Evolutionary conservation across 2,797 vertebrate genomes (phyloP).

Genomic region (Crenuchus spilurus): DNA sequence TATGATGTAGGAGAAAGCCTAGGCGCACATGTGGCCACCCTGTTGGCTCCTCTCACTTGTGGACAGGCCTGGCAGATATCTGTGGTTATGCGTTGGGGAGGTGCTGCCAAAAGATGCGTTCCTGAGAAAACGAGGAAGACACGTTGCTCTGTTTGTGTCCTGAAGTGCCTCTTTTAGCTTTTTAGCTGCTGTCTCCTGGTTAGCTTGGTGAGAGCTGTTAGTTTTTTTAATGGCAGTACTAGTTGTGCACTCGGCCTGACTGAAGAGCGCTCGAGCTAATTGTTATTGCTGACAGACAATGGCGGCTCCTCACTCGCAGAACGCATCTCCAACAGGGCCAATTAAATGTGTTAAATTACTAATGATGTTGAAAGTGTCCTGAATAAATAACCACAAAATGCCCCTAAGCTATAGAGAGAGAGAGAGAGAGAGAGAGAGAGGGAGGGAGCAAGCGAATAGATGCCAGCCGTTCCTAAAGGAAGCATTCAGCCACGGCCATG

Average conservation of each 20-base stretch:
- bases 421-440: not conserved
- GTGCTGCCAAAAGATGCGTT: slow-evolving; percentile 46
- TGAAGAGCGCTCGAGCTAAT: slow-evolving; percentile 50
- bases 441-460: slow-evolving; percentile 12
- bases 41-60: slow-evolving; percentile 40
- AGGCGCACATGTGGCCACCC: slow-evolving; percentile 42
- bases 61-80: slow-evolving; percentile 36
- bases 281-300: slow-evolving; percentile 56
- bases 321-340: slow-evolving; percentile 54
- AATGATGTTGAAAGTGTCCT: slow-evolving; percentile 57
- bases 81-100: slow-evolving; percentile 35
- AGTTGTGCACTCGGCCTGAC: slow-evolving; percentile 28
- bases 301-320: slow-evolving; percentile 28
- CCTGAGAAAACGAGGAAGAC: slow-evolving; percentile 7
- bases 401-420: slow-evolving; percentile 44
- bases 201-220: slow-evolving; percentile 17
- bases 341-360: slow-evolving; percentile 62
- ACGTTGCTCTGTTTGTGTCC: not conserved
- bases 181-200: slow-evolving; percentile 21
- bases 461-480: slow-evolving; percentile 66
- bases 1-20: not conserved
- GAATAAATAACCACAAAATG: slow-evolving; percentile 58
- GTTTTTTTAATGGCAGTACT: slow-evolving; percentile 42
- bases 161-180: slow-evolving; percentile 22
- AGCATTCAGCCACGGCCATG: slow-evolving; percentile 61